Evolutionary conservation across 2,888 invertebrate species (phyloP).

Genomic region (Caenorhabditis zanzibari): DNA sequence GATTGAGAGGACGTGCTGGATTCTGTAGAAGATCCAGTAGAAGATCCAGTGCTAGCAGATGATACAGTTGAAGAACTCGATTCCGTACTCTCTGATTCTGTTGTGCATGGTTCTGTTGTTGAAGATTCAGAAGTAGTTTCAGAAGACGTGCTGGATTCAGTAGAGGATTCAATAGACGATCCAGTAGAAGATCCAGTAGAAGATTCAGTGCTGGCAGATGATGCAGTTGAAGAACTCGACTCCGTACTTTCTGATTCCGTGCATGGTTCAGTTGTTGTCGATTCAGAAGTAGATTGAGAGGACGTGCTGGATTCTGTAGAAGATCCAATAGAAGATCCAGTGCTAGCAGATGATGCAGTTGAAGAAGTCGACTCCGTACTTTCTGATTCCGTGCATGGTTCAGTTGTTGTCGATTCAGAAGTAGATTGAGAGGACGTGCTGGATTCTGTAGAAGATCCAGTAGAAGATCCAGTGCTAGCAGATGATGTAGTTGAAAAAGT

Average conservation of each 20-base stretch:
- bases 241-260: neutral
- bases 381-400: neutral
- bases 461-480: neutral
- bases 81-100: neutral
- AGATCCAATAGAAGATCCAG: too few species aligned
- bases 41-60: neutral
- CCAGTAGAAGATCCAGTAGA: neutral
- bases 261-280: too few species aligned
- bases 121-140: neutral
- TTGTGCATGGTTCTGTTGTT: neutral
- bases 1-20: neutral
- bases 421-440: neutral
- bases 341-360: too few species aligned
- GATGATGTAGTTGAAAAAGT: neutral
- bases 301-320: too few species aligned
- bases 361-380: too few species aligned
- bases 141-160: neutral
- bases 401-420: neutral
- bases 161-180: neutral
- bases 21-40: neutral
- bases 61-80: neutral
- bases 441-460: neutral
- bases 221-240: neutral
- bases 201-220: neutral
- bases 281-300: too few species aligned